Evolutionary conservation across 2,888 invertebrate species (phyloP), one percentile per base, ranked within the genome.

Genomic region (Rhyacophila evoluta): DNA sequence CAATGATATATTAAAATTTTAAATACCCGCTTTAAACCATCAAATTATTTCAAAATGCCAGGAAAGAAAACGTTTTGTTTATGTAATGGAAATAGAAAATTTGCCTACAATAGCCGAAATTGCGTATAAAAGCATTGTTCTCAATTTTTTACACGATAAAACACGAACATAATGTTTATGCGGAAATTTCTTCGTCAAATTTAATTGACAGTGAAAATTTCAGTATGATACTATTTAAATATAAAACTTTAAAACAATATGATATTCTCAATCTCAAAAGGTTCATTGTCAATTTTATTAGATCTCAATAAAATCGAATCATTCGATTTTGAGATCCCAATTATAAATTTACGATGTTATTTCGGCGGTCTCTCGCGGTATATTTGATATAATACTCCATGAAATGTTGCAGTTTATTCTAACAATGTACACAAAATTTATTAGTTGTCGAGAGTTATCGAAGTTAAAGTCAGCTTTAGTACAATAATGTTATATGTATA

Each of bases 31-130:
- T n/a, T n/a, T n/a, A n/a, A n/a, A n/a, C n/a, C n/a, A n/a, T n/a
- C n/a, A n/a, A n/a, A n/a, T n/a, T n/a, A n/a, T n/a, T n/a, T n/a
- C n/a, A n/a, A n/a, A n/a, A 55, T 55, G 15, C 55, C 39, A n/a
- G 55, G 55, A 55, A 55, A 25, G 15, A 25, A 55, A 55, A 55
- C 55, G 25, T 19, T 55, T 55, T 55, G 55, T 55, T 55, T 15
- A 55, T 55, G 55, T 55, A 55, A 55, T 55, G 25, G 25, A 55
- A 55, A 55, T 55, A 55, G 55, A 55, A 55, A 55, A 55, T 55
- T 55, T 55, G 55, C 55, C 19, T 25, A 55, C 55, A 55, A 55
- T 55, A 19, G 25, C 5, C 55, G 55, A 55, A 55, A 55, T 55
- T 55, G 19, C 8, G 55, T 25, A 55, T 55, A 55, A 55, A 55